A percentile compares a stretch with the other conserved stretches of the same genome.
These are phyloP conservation scores for Darevskia mixta DNA, from an alignment of 2,797 vertebrate species.

Conservation along the genomic window DNA sequence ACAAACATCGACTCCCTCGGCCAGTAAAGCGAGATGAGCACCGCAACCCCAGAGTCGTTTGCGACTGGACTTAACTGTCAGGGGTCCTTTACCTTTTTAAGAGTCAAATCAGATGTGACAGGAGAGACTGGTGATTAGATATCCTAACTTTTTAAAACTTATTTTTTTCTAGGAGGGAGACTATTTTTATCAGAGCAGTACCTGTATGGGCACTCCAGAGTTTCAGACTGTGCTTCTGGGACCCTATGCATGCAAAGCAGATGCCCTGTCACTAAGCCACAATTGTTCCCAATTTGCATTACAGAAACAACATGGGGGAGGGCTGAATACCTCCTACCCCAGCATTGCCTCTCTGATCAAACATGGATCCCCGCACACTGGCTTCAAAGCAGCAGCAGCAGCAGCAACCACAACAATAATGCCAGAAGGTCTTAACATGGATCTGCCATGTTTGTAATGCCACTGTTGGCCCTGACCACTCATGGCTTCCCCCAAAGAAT, in stretches of 20 bases:
- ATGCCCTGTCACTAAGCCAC: no score
- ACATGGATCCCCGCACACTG: background rate
- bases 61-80: no score
- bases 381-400: background rate
- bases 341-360: background rate
- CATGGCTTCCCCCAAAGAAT: background rate
- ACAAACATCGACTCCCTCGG: no score
- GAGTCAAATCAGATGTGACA: background rate
- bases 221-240: background rate
- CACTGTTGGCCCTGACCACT: background rate
- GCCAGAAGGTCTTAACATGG: background rate
- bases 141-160: no score
- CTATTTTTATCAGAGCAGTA: background rate
- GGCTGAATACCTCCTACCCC: background rate
- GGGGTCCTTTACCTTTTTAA: background rate
- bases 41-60: no score
- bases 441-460: background rate
- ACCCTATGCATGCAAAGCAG: no score
- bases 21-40: no score
- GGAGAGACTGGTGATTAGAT: no score
- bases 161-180: no score
- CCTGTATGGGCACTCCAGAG: background rate
- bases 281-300: background rate
- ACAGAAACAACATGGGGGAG: background rate
- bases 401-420: no score